These are phyloP conservation scores for Eudasyphora cyanicolor DNA, from an alignment of 2,888 invertebrate species.

Conservation along the genomic window DNA sequence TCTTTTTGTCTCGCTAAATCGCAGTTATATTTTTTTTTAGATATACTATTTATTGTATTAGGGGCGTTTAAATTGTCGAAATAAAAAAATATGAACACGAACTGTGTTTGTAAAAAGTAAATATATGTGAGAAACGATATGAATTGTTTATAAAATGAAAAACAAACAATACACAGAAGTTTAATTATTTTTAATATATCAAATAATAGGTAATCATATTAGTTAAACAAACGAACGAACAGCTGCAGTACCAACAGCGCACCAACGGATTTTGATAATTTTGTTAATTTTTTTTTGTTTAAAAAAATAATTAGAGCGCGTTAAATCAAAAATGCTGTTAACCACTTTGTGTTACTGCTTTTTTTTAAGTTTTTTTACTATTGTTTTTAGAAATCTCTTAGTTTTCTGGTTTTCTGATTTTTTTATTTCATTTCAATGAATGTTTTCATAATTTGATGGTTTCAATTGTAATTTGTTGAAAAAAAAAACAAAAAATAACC, in stretches of 20 bases:
- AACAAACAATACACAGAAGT: neutral
- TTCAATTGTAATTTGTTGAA: constrained; percentile 31
- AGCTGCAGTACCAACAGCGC: neutral
- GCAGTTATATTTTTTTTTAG: neutral
- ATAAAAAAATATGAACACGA: neutral
- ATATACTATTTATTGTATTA: neutral
- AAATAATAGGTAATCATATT: constrained; percentile 12
- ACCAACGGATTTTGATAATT: neutral
- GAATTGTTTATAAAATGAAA: neutral
- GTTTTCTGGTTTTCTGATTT: neutral
- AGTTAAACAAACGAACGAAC: neutral
- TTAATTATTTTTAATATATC: neutral
- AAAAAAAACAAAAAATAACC: no score
- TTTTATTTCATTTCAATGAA: neutral
- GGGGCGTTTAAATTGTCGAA: neutral
- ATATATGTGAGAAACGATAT: neutral
- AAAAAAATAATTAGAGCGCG: neutral
- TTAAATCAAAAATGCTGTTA: neutral
- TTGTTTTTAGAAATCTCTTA: constrained; percentile 5
- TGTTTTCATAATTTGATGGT: neutral
- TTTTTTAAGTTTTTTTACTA: neutral
- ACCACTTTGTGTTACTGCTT: neutral
- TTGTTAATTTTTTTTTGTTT: neutral
- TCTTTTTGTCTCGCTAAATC: no score
- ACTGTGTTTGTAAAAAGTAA: no score